Conservation (phyloP, 2,888 invertebrate species). For the Phyto melanocephala region DNA sequence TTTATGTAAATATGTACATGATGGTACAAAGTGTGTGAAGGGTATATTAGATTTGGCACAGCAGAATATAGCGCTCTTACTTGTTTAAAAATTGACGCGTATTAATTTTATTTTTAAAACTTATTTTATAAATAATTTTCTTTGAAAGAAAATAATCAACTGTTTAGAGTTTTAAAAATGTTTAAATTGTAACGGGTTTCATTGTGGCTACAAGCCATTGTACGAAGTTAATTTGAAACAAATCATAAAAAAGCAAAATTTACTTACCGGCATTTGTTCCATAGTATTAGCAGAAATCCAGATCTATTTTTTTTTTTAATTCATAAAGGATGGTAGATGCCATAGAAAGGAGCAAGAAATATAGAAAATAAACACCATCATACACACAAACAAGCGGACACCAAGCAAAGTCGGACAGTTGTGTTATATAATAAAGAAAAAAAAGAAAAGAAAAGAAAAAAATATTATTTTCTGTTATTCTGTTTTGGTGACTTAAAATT, state of each 20-base stretch:
- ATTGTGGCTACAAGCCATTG: no score
- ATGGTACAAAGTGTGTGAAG: no score
- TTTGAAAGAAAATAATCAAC: no score
- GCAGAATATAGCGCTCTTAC: no score
- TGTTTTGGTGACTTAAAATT: conserved; percentile 74
- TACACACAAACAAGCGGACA: conserved; percentile 13
- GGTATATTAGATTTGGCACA: no score
- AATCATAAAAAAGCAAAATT: not conserved
- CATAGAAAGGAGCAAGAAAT: not conserved
- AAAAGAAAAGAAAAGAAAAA: conserved; percentile 72
- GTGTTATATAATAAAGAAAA: conserved; percentile 48
- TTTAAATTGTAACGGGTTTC: no score
- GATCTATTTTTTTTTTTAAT: conserved; percentile 80
- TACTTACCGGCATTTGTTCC: conserved; percentile 90
- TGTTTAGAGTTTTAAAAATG: no score
- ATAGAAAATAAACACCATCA: not conserved
- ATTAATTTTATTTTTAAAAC: no score
- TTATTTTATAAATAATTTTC: no score
- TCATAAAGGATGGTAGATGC: not conserved
- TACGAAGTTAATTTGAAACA: no score
- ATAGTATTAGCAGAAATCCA: conserved; percentile 86
- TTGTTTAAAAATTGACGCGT: no score
- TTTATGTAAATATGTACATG: no score
- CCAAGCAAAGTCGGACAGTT: conserved; percentile 2
- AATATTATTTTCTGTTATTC: conserved; percentile 76